A percentile compares a stretch with the other conserved stretches of the same genome.
Conservation (phyloP, 2,888 invertebrate genomes). For the Rotaria macrura region DNA sequence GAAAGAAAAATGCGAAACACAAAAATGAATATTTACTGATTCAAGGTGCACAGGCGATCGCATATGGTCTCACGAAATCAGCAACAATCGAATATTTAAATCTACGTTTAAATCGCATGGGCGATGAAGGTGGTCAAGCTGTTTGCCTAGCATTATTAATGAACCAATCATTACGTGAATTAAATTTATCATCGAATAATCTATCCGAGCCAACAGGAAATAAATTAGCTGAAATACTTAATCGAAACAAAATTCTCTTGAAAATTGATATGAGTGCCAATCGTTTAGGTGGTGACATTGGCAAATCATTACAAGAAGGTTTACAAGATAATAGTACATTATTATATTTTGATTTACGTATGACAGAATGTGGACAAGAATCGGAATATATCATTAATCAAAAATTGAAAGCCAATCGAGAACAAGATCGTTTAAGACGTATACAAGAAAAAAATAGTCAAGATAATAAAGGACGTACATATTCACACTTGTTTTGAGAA, state of each 20-base stretch:
- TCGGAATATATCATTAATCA: conserved; percentile 49
- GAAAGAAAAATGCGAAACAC: no score
- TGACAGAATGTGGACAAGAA: conserved; percentile 50
- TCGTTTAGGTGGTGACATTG: conserved; percentile 49
- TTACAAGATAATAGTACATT: conserved; percentile 48
- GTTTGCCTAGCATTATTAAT: conserved; percentile 44
- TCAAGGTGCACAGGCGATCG: conserved; percentile 48
- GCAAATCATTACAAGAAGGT: conserved; percentile 49
- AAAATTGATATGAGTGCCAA: conserved; percentile 48
- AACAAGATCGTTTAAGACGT: conserved; percentile 41
- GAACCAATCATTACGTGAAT: conserved; percentile 43
- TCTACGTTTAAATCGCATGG: conserved; percentile 46
- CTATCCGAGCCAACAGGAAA: conserved; percentile 48
- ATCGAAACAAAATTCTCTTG: conserved; percentile 42
- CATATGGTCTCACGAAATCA: conserved; percentile 49
- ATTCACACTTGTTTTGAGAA: conserved; percentile 33
- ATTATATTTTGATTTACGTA: conserved; percentile 45
- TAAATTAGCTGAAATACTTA: conserved; percentile 45
- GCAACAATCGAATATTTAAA: conserved; percentile 42
- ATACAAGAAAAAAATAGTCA: conserved; percentile 36
- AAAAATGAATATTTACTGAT: background rate
- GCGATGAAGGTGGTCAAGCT: conserved; percentile 50
- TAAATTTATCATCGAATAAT: conserved; percentile 48
- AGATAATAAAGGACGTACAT: conserved; percentile 21
- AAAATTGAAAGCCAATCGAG: conserved; percentile 44